Conservation (phyloP, 1,140 invertebrate species). For the Heliconius nattereri region DNA sequence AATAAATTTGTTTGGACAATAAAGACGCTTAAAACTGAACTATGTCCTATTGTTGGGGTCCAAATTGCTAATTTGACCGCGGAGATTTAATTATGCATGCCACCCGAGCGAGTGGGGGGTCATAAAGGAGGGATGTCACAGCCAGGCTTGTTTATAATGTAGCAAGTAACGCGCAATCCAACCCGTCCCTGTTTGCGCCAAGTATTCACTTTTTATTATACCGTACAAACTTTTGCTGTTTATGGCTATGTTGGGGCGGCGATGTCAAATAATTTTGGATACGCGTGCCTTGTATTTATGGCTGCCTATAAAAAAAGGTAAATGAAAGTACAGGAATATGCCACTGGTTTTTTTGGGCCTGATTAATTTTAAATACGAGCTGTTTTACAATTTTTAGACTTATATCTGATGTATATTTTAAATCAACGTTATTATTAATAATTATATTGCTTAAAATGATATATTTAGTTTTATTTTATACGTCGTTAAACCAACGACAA, state of each 20-base stretch:
- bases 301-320: not conserved
- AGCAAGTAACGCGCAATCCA: conserved; percentile 70
- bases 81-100: conserved; percentile 80
- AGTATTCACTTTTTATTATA: conserved; percentile 77
- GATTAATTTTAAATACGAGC: no score
- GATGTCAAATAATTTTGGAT: conserved; percentile 53
- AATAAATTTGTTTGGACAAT: conserved; percentile 73
- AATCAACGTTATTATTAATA: no score
- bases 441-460: no score
- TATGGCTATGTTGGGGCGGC: conserved; percentile 49
- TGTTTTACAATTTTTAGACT: no score
- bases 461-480: no score
- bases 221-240: conserved; percentile 69
- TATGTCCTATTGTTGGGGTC: conserved; percentile 73
- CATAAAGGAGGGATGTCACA: conserved; percentile 73
- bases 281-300: not conserved
- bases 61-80: conserved; percentile 79
- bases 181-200: conserved; percentile 58
- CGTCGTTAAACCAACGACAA: no score
- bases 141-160: conserved; percentile 77
- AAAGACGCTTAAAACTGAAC: conserved; percentile 75
- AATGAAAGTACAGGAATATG: not conserved
- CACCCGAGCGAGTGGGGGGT: conserved; percentile 59
- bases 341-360: not conserved
- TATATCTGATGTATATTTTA: no score